These are phyloP conservation scores for Amphiprion percula DNA, from an alignment of 2,113 vertebrate genomes.

Conservation along the genomic window DNA sequence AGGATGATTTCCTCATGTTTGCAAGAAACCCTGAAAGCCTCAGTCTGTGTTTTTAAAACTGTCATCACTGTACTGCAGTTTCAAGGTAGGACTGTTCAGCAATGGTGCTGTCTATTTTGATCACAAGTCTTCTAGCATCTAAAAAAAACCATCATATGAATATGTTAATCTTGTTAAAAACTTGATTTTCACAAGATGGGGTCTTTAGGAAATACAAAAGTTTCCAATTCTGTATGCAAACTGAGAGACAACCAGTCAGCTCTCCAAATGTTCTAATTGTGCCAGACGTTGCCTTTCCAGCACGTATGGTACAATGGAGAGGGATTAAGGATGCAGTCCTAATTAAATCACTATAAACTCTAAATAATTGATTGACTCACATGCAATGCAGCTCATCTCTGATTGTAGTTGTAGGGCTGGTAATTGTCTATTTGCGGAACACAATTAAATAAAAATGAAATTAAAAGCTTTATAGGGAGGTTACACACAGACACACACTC, in stretches of 20 bases:
- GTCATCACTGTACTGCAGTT: no score
- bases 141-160: no score
- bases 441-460: not conserved
- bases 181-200: no score
- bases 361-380: constrained; percentile 14
- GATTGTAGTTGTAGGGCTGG: not conserved
- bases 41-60: no score
- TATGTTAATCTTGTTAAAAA: no score
- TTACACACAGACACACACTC: no score
- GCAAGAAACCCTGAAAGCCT: no score
- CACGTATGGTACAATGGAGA: not conserved
- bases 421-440: not conserved
- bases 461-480: not conserved
- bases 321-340: constrained; percentile 16
- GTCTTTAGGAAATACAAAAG: no score
- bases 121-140: no score
- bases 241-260: not conserved
- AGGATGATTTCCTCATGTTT: no score
- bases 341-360: constrained; percentile 28
- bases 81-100: no score
- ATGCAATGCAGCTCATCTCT: constrained; percentile 2
- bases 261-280: not conserved
- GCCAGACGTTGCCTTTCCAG: constrained; percentile 1
- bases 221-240: not conserved
- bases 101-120: no score